Conservation (phyloP, 2,888 invertebrate species). For the Pyrocoelia pectoralis region DNA sequence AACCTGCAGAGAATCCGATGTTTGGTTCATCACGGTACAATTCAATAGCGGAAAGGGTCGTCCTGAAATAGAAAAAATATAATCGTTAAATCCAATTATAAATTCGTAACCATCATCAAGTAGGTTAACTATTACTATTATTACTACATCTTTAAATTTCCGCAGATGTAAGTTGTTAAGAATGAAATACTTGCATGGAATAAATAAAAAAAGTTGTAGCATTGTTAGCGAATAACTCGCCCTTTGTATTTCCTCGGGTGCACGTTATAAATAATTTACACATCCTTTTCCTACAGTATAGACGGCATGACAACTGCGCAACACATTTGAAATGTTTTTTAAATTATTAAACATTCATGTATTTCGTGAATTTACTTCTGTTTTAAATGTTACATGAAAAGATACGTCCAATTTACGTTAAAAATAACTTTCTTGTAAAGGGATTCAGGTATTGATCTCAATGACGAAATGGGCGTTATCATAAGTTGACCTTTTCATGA, state of each 20-base stretch:
- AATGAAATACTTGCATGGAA: background rate
- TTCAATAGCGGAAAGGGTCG: conserved; percentile 88
- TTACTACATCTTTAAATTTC: background rate
- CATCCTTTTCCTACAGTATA: background rate
- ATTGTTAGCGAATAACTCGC: conserved; percentile 5
- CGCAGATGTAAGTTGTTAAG: background rate
- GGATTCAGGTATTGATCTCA: too few species aligned
- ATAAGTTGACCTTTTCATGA: too few species aligned
- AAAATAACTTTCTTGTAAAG: too few species aligned
- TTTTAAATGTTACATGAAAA: background rate
- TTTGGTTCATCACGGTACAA: conserved; percentile 89
- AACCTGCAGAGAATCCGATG: conserved; percentile 82
- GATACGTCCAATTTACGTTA: background rate
- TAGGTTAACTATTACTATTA: conserved; percentile 5
- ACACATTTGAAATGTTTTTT: background rate
- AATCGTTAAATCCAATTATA: conserved; percentile 9
- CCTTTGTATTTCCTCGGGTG: conserved; percentile 7
- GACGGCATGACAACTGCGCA: background rate
- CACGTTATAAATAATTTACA: conserved; percentile 8
- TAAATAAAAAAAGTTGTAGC: conserved; percentile 11
- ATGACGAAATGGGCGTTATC: too few species aligned
- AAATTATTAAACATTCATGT: background rate
- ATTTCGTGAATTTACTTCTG: background rate
- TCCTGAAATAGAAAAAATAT: conserved; percentile 64
- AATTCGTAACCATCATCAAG: conserved; percentile 11